These are phyloP conservation scores for Lepisosteus osseus DNA, from an alignment of 2,113 vertebrate genomes.

Conservation along the genomic window DNA sequence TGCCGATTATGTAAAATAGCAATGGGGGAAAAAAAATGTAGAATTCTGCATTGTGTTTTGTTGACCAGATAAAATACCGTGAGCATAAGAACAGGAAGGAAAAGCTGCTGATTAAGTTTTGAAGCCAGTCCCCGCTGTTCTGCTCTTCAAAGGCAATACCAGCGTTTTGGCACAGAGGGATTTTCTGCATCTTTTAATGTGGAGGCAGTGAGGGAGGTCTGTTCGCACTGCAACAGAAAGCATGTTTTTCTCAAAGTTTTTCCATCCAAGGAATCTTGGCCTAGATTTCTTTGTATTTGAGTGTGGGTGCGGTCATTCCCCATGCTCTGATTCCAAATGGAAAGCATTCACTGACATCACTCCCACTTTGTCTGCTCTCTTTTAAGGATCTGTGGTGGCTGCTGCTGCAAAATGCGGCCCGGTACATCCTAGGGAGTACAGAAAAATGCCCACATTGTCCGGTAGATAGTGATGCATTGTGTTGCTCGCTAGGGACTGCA, in stretches of 20 bases:
- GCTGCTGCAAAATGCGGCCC: not conserved
- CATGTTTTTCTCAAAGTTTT: slow-evolving; percentile 6
- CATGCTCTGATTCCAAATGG: not conserved
- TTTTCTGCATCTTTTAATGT: not conserved
- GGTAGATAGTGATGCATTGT: not conserved
- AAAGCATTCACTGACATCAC: not conserved
- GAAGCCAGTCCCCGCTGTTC: not conserved
- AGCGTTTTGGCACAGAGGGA: not conserved
- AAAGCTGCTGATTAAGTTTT: not conserved
- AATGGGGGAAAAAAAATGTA: too few relatives aligned
- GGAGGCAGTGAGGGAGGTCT: not conserved
- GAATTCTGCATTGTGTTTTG: not conserved
- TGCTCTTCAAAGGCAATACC: too few relatives aligned
- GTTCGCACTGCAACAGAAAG: not conserved
- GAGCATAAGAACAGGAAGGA: slow-evolving; percentile 1
- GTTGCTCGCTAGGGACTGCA: not conserved
- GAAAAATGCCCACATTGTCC: not conserved
- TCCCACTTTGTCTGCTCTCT: not conserved
- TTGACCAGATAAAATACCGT: not conserved
- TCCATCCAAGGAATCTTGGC: slow-evolving; percentile 3
- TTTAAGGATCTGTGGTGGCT: not conserved
- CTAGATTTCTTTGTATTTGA: not conserved
- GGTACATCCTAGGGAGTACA: not conserved
- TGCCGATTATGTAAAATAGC: too few relatives aligned
- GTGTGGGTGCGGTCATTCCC: slow-evolving; percentile 1